Evolutionary conservation across 30 jellyfish, hydroid and myxozoan genomes (phyloP).

Genomic region (Pelagia noctiluca): DNA sequence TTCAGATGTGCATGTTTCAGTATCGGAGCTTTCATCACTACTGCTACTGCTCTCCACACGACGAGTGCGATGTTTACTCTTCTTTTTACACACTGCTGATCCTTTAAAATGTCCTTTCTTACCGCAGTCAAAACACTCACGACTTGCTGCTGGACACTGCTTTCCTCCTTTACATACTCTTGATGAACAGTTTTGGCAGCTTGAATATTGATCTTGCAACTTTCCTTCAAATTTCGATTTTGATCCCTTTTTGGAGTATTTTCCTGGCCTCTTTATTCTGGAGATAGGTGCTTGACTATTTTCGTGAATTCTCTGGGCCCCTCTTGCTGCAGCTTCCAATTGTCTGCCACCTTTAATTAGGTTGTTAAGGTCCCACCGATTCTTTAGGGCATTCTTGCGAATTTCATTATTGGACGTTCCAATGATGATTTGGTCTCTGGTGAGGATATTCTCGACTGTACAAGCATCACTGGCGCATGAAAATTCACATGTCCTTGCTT

Average conservation of each 20-base stretch:
- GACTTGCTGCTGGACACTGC: constrained; percentile 26
- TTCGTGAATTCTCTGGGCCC: neutral
- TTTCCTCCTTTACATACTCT: no score
- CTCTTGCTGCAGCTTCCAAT: constrained; percentile 13
- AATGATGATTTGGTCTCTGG: no score
- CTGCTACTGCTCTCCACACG: neutral
- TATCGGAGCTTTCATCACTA: neutral
- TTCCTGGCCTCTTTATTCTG: constrained; percentile 8
- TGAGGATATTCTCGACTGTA: no score
- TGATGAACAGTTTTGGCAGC: constrained; percentile 43
- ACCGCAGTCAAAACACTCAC: neutral
- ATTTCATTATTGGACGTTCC: no score
- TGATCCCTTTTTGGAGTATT: no score
- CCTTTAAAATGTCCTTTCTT: neutral
- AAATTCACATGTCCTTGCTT: no score
- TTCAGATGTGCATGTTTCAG: neutral
- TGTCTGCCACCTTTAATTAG: constrained; percentile 26
- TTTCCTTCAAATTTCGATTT: constrained; percentile 5
- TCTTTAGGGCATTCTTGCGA: constrained; percentile 6
- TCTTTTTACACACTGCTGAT: neutral
- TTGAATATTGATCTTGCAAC: constrained; percentile 7
- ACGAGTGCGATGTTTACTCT: neutral
- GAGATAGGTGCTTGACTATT: constrained; percentile 8
- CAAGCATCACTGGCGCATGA: no score
- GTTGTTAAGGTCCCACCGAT: constrained; percentile 4